phyloP scores from a whole-genome alignment of 2,113 vertebrate species.

The Sander vitreus region DNA sequence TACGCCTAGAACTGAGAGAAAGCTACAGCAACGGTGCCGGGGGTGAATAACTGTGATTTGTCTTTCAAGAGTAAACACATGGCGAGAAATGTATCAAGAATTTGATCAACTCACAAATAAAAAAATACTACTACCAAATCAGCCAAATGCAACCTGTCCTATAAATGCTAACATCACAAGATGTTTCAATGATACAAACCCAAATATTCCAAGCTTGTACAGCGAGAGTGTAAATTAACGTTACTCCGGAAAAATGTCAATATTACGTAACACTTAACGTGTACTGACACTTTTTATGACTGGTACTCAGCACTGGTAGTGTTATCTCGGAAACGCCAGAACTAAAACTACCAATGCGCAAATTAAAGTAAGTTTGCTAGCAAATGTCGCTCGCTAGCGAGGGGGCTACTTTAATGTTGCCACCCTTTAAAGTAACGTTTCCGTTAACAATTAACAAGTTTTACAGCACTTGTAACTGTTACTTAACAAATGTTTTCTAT shows the following conservation, averaged over 20 bases:
- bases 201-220: not conserved
- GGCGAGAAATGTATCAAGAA: no score
- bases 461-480: not conserved
- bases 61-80: not conserved
- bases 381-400: not conserved
- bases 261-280: slow-evolving; percentile 54
- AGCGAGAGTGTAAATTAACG: not conserved
- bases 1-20: slow-evolving; percentile 34
- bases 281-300: slow-evolving; percentile 10
- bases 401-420: not conserved
- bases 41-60: slow-evolving; percentile 54
- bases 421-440: not conserved
- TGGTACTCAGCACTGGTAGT: accelerated
- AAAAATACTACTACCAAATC: not conserved
- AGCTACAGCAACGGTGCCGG: not conserved
- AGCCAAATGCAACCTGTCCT: not conserved
- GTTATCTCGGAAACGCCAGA: not conserved
- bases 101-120: not conserved
- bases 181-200: not conserved
- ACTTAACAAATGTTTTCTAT: not conserved
- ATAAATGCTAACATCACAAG: not conserved
- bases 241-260: slow-evolving; percentile 39
- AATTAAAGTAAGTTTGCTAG: slow-evolving; percentile 35
- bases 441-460: not conserved
- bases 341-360: not conserved